Evolutionary conservation across 2,113 vertebrate genomes (phyloP), one percentile per base, ranked within the genome.

Genomic region (Elanoides forficatus): DNA sequence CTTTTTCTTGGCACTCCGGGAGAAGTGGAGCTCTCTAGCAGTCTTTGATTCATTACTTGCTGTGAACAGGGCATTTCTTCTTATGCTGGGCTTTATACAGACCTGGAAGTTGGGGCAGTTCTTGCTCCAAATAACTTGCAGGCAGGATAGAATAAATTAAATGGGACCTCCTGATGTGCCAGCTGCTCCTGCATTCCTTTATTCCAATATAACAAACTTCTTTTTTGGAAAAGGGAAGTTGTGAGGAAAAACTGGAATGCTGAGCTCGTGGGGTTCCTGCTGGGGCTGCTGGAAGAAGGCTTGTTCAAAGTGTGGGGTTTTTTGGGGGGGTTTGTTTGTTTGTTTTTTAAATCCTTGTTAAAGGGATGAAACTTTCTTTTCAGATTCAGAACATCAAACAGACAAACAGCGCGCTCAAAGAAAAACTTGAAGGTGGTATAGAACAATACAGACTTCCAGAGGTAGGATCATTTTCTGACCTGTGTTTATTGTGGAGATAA

Each of bases 361-460:
- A 96, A 91, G 43, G 36, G 58, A 63, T 78, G 52, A 47, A 62
- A 94, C 74, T 89, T 88, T 81, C 45, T 86, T 96, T 94, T 70
- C 97, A 99, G 99, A 99, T 99, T 96, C 99, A 99, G 97, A 99
- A 98, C 95, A 99, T 99, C 95, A 99, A 99, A 93, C 99, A 99
- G 98, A 98, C 98, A 12, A 99, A 99, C 97, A 99, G 99, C 1
- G 96, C 98, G 1, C 98, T 99, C 94, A 99, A 99, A 97, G 99
- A 99, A 78, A 98, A 99, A 42, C 98, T 99, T 79, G 98, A 98
- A 84, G 98, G 98, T 30, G 99, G 99, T 67, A 98, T 99, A 55
- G 99, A 99, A 11, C 98, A 98, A 10, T 99, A 98, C 88, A 98
- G 98, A 81, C 98, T 99, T 78, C 97, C 99, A 42, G 99, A 99